Base-by-base conservation (phyloP, 2,888 invertebrate species). In the Catocala nupta region DNA sequence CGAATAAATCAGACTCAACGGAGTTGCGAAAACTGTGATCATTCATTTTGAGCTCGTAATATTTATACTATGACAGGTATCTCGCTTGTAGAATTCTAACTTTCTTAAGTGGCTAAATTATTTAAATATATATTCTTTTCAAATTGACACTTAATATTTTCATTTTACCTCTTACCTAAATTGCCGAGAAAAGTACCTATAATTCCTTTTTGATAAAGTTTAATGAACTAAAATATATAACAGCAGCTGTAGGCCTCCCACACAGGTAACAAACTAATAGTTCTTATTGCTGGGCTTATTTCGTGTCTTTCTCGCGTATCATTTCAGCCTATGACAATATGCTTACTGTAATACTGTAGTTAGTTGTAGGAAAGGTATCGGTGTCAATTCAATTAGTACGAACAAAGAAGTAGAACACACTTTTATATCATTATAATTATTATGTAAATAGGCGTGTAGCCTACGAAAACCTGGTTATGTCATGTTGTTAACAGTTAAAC, bases 1-100 rank as follows among this genome's bases (percentile, higher is more conserved):
- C 84, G 67, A 83, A 89, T 88, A 89, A 88, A 89, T 90, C 87
- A 82, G 77, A 67, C 72, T 65, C 74, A 66, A 62, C 71, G 59
- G 78, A 85, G 82, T 87, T 86, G 77, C 71, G 82, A 84, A 83
- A 88, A 88, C 85, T 85, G 82, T 80, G 80, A 89, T 88, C 81
- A 86, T 88, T 89, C 86, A 88, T 89, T 86, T 82, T 63, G 60
- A 67, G 59, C 70, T 72, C 63, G 70, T 71, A 75, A 73, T 81
- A 80, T 80, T 78, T 80, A 81, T 81, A 72, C 75, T 57, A 61
- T 68, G 65, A 58, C 71, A 77, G 65, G 62, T 57, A 77, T 67
- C 44, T 55, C 54, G 50, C 58, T 71, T 47, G 33, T 59, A 57
- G 44, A 50, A 56, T 60, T 25, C 52, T 49, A 66, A 75, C 49